These are phyloP conservation scores for Toxotes lorentzi DNA, from an alignment of 2,797 vertebrate species.

Conservation along the genomic window DNA sequence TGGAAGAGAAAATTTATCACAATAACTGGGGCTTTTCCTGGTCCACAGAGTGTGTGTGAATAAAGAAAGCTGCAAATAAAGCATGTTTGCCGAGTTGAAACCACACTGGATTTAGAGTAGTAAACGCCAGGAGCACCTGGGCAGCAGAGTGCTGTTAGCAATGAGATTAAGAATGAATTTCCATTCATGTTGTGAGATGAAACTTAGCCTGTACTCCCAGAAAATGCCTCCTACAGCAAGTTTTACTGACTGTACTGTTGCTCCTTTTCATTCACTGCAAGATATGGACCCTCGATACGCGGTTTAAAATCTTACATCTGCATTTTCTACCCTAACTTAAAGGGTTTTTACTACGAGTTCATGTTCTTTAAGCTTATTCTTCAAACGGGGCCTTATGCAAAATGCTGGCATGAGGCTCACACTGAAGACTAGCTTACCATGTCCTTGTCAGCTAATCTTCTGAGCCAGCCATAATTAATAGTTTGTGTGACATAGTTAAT, in stretches of 20 bases:
- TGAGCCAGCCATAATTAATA: constrained; percentile 28
- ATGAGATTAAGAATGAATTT: constrained; percentile 10
- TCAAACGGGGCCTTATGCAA: background rate
- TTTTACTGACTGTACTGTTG: background rate
- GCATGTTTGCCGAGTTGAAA: constrained; percentile 59
- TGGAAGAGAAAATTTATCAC: constrained; percentile 72
- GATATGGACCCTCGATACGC: background rate
- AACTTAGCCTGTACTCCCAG: background rate
- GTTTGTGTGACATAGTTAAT: constrained; percentile 5
- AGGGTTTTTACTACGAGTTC: background rate
- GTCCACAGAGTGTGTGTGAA: constrained; percentile 38
- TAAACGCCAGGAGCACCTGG: constrained; percentile 37
- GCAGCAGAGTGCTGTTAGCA: constrained; percentile 13
- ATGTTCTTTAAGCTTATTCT: background rate
- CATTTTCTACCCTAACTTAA: background rate
- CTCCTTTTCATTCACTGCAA: background rate
- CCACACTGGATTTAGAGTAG: constrained; percentile 31
- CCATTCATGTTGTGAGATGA: constrained; percentile 2
- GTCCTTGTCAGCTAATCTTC: constrained; percentile 4
- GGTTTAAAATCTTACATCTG: background rate
- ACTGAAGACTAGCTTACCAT: background rate
- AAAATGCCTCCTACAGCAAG: constrained; percentile 4
- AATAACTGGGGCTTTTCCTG: constrained; percentile 63
- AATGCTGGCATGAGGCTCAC: constrained; percentile 1
- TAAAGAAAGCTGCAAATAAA: constrained; percentile 51